Conservation (phyloP, 2,113 vertebrate species). For the Tetraodon nigroviridis region DNA sequence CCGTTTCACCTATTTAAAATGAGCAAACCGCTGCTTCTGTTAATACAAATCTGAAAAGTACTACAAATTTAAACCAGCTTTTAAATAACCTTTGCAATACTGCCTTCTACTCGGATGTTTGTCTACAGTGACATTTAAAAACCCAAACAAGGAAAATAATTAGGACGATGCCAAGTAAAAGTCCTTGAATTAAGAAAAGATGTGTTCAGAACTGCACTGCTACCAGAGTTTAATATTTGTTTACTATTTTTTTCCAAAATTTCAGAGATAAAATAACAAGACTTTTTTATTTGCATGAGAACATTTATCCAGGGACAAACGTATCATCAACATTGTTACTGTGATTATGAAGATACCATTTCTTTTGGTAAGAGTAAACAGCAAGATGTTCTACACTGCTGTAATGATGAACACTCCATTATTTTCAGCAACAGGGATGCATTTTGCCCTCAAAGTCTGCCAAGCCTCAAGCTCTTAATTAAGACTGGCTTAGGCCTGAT, state of each 20-base stretch:
- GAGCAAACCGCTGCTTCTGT: background rate
- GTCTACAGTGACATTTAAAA: background rate
- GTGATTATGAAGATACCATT: no score
- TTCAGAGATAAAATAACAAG: no score
- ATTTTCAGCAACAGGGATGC: constrained; percentile 65
- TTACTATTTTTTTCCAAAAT: no score
- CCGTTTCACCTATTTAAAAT: constrained; percentile 8
- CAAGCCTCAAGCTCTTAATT: constrained; percentile 77
- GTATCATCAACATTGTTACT: no score
- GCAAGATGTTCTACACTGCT: constrained; percentile 59
- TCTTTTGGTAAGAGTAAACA: constrained; percentile 26
- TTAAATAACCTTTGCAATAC: background rate
- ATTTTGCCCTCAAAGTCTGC: constrained; percentile 68
- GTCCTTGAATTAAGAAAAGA: no score
- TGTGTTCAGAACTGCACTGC: no score
- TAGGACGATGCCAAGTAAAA: background rate
- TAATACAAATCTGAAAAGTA: background rate
- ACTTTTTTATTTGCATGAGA: no score
- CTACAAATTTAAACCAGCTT: background rate
- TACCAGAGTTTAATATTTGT: no score
- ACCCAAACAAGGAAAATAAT: background rate
- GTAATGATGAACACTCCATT: constrained; percentile 66
- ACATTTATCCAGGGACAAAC: no score
- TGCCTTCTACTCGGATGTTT: background rate
- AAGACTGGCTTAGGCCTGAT: constrained; percentile 78